Evolutionary conservation across 1,140 invertebrate genomes (phyloP), one percentile per base, ranked within the genome.

Genomic region (Aphelenchoides fujianensis): DNA sequence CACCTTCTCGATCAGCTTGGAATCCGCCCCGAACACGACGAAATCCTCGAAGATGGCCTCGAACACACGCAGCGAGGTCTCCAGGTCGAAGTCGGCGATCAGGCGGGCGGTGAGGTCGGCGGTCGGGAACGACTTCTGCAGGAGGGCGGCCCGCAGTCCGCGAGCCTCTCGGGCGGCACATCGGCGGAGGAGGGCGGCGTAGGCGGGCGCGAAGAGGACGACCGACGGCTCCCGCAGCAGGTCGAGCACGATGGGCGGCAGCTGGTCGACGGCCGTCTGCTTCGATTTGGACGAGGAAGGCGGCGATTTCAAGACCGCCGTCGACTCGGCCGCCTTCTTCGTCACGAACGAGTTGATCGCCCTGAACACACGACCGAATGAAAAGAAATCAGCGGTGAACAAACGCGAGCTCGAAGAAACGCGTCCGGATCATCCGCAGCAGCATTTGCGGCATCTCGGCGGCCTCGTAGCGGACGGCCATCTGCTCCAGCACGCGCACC

Each of bases 341-440:
- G 41, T 48, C 12, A 59, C 34, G 19, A 59, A 59, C 5, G 5
- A 16, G 19, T 59, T 59, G 55, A 59, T 59, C 5, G 55, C 55
- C 12, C 55, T 59, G 19, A 59, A 59, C 7, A 7, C 19, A 59
- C 7, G 19, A 19, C 55, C 7, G 23, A 59, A 59, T 59, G 34
- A 59, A 59, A 23, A n/a, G n/a, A n/a, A n/a, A n/a, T n/a, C n/a
- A n/a, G n/a, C n/a, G n/a, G n/a, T n/a, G n/a, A 27, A 59, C 55
- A 30, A 7, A 59, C 55, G 5, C 19, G 5, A 59, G 19, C 7
- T 59, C 55, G 19, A 59, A 59, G 34, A 59, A 59, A 5, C 55
- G 7, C 55, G 34, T 59, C 23, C 34, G 27, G 5, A 59, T 7
- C 55, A 59, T 7, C 34, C 55, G 55, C 5, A 32, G 7, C 55